Evolutionary conservation across 2,113 vertebrate genomes (phyloP).

Genomic region (Callorhinus ursinus): DNA sequence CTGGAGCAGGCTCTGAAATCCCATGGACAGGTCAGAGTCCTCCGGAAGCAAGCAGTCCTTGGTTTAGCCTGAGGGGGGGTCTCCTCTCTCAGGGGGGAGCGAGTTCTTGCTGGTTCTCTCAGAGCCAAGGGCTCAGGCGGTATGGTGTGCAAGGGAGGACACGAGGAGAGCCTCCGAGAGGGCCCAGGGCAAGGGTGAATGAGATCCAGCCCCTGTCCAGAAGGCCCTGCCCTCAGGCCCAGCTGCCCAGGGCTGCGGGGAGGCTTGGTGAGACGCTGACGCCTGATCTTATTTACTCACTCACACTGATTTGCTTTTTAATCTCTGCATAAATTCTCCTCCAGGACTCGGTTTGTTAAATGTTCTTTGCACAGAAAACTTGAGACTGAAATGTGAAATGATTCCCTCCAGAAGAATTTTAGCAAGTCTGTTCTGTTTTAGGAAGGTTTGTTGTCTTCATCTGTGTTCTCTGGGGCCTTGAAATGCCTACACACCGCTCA

Average conservation of each 20-base stretch:
- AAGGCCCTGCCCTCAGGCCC: background rate
- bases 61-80: background rate
- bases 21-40: background rate
- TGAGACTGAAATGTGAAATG: slow-evolving; percentile 59
- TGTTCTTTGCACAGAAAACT: slow-evolving; percentile 68
- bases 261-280: background rate
- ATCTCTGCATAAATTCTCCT: slow-evolving; percentile 60
- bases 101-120: background rate
- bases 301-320: slow-evolving; percentile 43
- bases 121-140: background rate
- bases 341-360: slow-evolving; percentile 55
- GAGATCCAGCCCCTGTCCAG: background rate
- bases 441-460: slow-evolving; percentile 61
- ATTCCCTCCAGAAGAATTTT: slow-evolving; percentile 59
- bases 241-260: background rate
- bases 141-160: background rate
- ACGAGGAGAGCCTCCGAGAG: background rate
- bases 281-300: slow-evolving; percentile 53
- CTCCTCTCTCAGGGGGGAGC: background rate
- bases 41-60: background rate
- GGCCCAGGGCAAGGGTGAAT: background rate
- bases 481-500: slow-evolving; percentile 47
- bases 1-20: background rate
- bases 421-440: slow-evolving; percentile 58
- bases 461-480: slow-evolving; percentile 57